phyloP scores from a whole-genome alignment of 2,888 invertebrate species.

The Amiota minor region DNA sequence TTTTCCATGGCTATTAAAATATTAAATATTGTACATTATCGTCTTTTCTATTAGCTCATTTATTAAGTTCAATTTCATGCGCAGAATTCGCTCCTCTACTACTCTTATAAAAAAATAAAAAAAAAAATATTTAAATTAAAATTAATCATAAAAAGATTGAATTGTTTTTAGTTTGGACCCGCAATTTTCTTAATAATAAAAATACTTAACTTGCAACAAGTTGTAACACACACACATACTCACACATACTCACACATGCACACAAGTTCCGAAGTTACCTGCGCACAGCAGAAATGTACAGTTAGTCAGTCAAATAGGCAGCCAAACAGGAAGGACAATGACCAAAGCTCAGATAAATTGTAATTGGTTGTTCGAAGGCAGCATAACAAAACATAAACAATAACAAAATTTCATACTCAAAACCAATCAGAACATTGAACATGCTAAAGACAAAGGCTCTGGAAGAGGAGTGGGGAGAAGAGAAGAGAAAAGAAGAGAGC shows the following conservation, averaged over 20 bases:
- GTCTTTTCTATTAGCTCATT: too few species aligned
- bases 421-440: conserved; percentile 22
- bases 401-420: background rate
- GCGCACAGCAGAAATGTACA: background rate
- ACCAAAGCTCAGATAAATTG: background rate
- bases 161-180: too few species aligned
- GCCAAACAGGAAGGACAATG: conserved; percentile 1
- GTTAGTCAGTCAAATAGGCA: background rate
- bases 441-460: background rate
- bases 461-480: background rate
- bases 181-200: too few species aligned
- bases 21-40: too few species aligned
- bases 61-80: too few species aligned
- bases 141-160: too few species aligned
- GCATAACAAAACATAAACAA: background rate
- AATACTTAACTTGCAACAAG: conserved; percentile 20
- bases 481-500: background rate
- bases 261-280: background rate
- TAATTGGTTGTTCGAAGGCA: conserved; percentile 10
- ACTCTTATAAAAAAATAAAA: too few species aligned
- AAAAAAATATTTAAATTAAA: too few species aligned
- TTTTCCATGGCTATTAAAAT: too few species aligned
- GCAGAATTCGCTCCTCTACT: too few species aligned
- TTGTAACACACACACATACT: conserved; percentile 37
- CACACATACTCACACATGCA: conserved; percentile 33